Conservation (phyloP, 2,113 vertebrate genomes). For the Suricata suricatta region DNA sequence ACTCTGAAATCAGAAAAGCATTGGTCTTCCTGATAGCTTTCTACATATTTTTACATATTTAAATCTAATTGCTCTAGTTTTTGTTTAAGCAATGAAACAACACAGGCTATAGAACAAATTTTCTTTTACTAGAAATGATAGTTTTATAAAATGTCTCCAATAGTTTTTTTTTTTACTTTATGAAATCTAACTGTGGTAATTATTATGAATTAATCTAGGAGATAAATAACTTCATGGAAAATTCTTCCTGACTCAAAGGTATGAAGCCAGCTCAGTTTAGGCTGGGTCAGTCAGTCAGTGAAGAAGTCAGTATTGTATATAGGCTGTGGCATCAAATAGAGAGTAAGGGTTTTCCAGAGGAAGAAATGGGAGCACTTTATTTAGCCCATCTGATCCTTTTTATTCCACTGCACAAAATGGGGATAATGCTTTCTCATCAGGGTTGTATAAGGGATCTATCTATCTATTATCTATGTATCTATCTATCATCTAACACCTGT, state of each 20-base stretch:
- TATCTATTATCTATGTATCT: background rate
- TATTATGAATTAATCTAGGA: background rate
- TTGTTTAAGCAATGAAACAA: background rate
- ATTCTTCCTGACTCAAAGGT: background rate
- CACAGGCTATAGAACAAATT: background rate
- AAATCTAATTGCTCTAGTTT: background rate
- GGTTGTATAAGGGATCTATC: background rate
- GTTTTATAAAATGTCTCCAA: conserved; percentile 17
- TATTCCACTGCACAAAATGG: background rate
- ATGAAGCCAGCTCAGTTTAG: background rate
- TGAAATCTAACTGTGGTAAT: background rate
- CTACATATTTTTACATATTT: background rate
- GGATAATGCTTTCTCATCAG: background rate
- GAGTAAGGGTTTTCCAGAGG: background rate
- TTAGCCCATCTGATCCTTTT: background rate
- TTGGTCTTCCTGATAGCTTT: background rate
- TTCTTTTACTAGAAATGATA: background rate
- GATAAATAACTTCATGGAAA: background rate
- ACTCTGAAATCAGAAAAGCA: background rate
- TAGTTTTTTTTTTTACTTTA: background rate
- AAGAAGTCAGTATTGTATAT: fast-evolving
- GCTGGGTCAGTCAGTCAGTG: background rate
- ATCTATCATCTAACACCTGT: background rate
- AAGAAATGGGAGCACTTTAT: background rate
- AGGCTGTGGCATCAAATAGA: background rate